Base-by-base conservation (phyloP, 2,797 vertebrate genomes). In the Callimico goeldii region DNA sequence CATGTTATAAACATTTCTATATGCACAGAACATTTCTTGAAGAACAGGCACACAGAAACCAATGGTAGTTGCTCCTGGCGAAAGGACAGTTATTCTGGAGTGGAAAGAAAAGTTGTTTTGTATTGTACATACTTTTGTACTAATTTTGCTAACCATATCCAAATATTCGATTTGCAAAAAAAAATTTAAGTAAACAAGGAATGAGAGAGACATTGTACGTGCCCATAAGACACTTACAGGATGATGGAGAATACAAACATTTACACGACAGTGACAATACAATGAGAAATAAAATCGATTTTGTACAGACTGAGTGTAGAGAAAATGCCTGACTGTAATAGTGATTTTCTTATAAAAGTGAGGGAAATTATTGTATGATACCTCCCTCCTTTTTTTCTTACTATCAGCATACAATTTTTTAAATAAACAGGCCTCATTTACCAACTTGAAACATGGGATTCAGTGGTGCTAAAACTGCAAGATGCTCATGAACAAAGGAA, bases 401-500 rank as follows among this genome's bases (percentile, higher is more conserved):
- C 4, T 20, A 2, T 67, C 41, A 57, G 39, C 33, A 57, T 58
- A 17, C 58, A 76, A 36, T 22, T 22, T 61, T 64, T 96, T 46
- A n/a, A 11, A 48, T 73, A 96, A 95, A 91, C 48, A 43, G 67
- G 20, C 64, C 48, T 92, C 39, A 77, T 80, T 94, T 92, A 58
- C 58, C 52, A 64, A 28, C 55, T 86, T 89, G 80, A 90, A 92
- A 83, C 50, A 61, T 33, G 76, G 58, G 85, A 79, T 75, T 55
- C 41, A 70, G 2, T 24, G 84, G 48, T 90, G 4, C 17, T 79
- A 4, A 87, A 79, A 95, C 24, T 48, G 46, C 50, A 67, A 86
- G 19, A 82, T 41, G 79, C 50, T 88, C 72, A 22, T 19, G 64
- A 88, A 90, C 61, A 90, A 95, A 94, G 61, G 77, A 86, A 94